Percentiles rank a stretch among this genome's conserved stretches.
Evolutionary conservation across 2,113 vertebrate genomes (phyloP).

Genomic region (rabbit (Oryctolagus cuniculus)): mOryCun1.1 NC_091447.1:28687001-28687500

Average conservation of each 20-base stretch:
- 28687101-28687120: background rate
- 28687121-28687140: too few species aligned
- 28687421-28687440: background rate
- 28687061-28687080: background rate
- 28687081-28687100: background rate
- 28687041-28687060: background rate
- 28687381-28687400: background rate
- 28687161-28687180: too few species aligned
- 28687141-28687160: background rate
- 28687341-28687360: background rate
- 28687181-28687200: background rate
- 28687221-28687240: slow-evolving; percentile 3
- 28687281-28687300: background rate
- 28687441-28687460: background rate
- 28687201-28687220: background rate
- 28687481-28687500: background rate
- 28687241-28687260: background rate
- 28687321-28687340: background rate
- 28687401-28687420: background rate
- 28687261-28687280: background rate
- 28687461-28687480: background rate
- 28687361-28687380: background rate
- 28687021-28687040: background rate
- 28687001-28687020: background rate
- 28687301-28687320: background rate